These are phyloP conservation scores for Salmo trutta DNA, from an alignment of 2,797 vertebrate genomes.

Conservation along the genomic window DNA sequence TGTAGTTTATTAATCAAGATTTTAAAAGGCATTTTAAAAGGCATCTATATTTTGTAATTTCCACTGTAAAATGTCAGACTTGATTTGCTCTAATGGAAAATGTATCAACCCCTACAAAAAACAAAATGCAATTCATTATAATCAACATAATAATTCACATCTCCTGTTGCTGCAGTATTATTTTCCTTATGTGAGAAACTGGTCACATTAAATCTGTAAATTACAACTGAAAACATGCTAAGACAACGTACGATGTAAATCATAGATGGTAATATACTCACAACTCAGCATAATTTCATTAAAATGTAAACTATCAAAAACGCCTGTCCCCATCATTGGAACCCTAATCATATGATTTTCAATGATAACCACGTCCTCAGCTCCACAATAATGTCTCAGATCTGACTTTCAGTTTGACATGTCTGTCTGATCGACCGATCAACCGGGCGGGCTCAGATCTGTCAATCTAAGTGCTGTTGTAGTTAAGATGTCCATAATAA, in stretches of 20 bases:
- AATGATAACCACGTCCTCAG: background rate
- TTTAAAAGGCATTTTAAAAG: too few relatives aligned
- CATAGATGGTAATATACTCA: background rate
- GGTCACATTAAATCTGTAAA: too few relatives aligned
- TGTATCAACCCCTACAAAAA: too few relatives aligned
- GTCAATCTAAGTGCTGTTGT: background rate
- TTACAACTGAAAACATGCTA: too few relatives aligned
- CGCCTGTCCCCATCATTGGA: background rate
- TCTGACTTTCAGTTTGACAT: background rate
- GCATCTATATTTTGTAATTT: too few relatives aligned
- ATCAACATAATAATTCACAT: too few relatives aligned
- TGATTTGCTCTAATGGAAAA: too few relatives aligned
- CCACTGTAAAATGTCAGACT: too few relatives aligned
- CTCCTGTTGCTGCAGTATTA: too few relatives aligned
- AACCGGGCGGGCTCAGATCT: background rate
- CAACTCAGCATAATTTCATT: background rate
- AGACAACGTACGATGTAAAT: background rate
- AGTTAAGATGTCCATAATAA: conserved; percentile 48
- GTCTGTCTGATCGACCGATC: background rate
- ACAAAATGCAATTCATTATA: too few relatives aligned
- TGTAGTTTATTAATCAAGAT: too few relatives aligned
- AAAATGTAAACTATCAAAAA: background rate
- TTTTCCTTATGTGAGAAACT: too few relatives aligned
- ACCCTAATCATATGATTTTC: background rate
- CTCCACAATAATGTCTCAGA: background rate